Conservation (phyloP, 2,888 invertebrate species). For the Agrochola litura region DNA sequence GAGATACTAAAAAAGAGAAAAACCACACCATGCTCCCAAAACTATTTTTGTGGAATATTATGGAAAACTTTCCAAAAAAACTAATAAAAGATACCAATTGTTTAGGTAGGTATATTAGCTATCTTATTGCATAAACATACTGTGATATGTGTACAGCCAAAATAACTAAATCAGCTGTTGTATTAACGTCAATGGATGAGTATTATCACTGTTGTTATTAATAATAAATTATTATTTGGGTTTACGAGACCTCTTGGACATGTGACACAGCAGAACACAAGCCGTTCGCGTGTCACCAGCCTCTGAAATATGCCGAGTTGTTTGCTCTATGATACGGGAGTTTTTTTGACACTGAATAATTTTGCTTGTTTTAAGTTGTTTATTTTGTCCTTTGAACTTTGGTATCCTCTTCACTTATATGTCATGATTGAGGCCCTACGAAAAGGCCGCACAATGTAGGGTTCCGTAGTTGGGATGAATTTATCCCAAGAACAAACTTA, state of each 20-base stretch:
- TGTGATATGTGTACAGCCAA: slow-evolving; percentile 7
- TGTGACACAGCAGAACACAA: slow-evolving; percentile 41
- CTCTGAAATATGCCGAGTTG: slow-evolving; percentile 15
- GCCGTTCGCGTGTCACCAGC: slow-evolving; percentile 21
- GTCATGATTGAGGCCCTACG: neutral
- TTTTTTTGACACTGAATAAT: neutral
- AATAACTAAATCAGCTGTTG: slow-evolving; percentile 42
- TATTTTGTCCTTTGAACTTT: neutral
- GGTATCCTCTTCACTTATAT: neutral
- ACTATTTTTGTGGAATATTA: neutral
- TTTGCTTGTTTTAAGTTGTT: neutral
- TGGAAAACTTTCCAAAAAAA: neutral
- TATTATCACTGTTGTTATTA: slow-evolving; percentile 57
- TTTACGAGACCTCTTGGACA: slow-evolving; percentile 40
- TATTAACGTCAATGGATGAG: slow-evolving; percentile 47
- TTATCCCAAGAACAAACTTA: no score
- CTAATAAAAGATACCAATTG: slow-evolving; percentile 15
- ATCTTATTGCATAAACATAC: slow-evolving; percentile 30
- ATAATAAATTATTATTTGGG: slow-evolving; percentile 45
- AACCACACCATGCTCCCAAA: neutral
- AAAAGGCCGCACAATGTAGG: no score
- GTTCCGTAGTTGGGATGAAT: no score
- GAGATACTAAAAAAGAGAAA: neutral
- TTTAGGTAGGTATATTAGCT: neutral
- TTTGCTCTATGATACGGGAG: slow-evolving; percentile 2